phyloP scores from a whole-genome alignment of 2,113 vertebrate species.

The Xenopus tropicalis region UCB_Xtro_10.0 CM004443.2:109158501-109159000 shows the following conservation, averaged over 20 bases:
- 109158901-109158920: conserved; percentile 18
- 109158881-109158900: conserved; percentile 14
- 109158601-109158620: conserved; percentile 18
- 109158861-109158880: conserved; percentile 9
- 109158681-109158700: conserved; percentile 8
- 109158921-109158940: conserved; percentile 3
- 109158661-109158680: conserved; percentile 11
- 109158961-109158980: conserved; percentile 36
- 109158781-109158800: conserved; percentile 33
- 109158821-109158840: conserved; percentile 29
- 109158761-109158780: conserved; percentile 40
- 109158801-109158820: conserved; percentile 40
- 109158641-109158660: conserved; percentile 10
- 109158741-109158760: conserved; percentile 38
- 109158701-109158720: neutral
- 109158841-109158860: conserved; percentile 9
- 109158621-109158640: conserved; percentile 24
- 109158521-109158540: conserved; percentile 23
- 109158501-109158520: conserved; percentile 4
- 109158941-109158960: conserved; percentile 14
- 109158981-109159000: conserved; percentile 38
- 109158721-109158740: conserved; percentile 21
- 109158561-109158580: conserved; percentile 30
- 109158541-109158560: neutral
- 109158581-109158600: conserved; percentile 5